A percentile compares a stretch with the other conserved stretches of the same genome.
phyloP scores from a whole-genome alignment of 2,888 invertebrate genomes.

The Lasioglossum calceatum region DNA sequence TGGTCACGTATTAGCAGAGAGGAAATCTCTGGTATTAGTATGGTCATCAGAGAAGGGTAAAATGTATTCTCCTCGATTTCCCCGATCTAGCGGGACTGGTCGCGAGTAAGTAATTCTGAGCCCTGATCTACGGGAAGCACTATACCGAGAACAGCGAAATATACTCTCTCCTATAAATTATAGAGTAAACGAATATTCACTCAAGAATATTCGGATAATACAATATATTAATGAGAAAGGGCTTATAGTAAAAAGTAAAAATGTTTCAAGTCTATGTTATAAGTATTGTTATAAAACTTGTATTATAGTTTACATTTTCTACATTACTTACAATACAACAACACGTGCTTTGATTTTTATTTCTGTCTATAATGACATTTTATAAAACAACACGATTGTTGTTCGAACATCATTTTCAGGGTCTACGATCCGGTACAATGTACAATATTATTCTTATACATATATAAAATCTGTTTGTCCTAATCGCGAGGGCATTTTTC shows the following conservation, averaged over 20 bases:
- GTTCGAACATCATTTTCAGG: background rate
- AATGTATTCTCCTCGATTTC: too few relatives aligned
- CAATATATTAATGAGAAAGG: too few relatives aligned
- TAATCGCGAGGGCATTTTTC: background rate
- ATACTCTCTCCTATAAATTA: too few relatives aligned
- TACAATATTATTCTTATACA: conserved; percentile 1
- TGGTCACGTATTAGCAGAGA: too few relatives aligned
- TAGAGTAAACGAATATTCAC: too few relatives aligned
- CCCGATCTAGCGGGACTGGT: too few relatives aligned
- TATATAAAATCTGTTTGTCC: conserved; percentile 10
- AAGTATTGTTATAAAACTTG: conserved; percentile 1
- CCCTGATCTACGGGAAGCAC: too few relatives aligned
- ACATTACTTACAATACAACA: conserved; percentile 17
- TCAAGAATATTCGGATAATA: too few relatives aligned
- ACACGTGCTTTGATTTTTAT: conserved; percentile 5
- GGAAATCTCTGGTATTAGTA: too few relatives aligned
- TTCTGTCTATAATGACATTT: conserved; percentile 7
- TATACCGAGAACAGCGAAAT: too few relatives aligned
- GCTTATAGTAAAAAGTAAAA: background rate
- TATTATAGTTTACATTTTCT: conserved; percentile 19
- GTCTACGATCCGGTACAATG: background rate
- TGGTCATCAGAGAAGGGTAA: too few relatives aligned
- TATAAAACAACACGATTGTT: background rate
- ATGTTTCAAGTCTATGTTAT: background rate
- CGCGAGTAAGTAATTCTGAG: too few relatives aligned